Percentiles rank a stretch among this genome's conserved stretches.
Conservation (phyloP, 2,888 invertebrate genomes). For the Adelphocoris suturalis region DNA sequence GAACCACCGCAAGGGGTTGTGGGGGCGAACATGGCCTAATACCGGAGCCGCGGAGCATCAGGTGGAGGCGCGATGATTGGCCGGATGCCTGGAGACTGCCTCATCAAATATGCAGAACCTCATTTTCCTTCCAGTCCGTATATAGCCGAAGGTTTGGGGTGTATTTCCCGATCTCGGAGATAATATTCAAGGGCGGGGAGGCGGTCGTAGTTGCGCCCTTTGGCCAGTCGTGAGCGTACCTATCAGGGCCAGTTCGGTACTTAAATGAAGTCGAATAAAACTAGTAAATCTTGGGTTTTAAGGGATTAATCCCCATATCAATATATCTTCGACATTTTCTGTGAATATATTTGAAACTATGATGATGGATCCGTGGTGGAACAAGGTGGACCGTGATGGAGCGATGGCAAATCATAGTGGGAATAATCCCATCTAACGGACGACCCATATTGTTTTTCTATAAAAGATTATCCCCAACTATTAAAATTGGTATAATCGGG, state of each 20-base stretch:
- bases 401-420: too few relatives aligned
- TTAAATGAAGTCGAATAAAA: neutral
- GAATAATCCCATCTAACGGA: too few relatives aligned
- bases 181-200: neutral
- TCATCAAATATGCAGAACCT: slow-evolving; percentile 31
- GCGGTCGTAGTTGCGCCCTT: neutral
- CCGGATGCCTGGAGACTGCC: slow-evolving; percentile 32
- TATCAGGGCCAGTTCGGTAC: neutral
- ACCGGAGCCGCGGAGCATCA: slow-evolving; percentile 12
- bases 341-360: too few relatives aligned
- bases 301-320: too few relatives aligned
- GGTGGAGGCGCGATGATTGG: slow-evolving; percentile 32
- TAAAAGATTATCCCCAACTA: too few relatives aligned
- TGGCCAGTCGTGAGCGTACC: neutral
- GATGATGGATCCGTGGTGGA: too few relatives aligned
- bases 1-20: neutral
- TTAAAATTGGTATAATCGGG: too few relatives aligned
- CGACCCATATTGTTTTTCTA: too few relatives aligned
- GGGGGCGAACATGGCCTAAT: slow-evolving; percentile 31
- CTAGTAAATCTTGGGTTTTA: too few relatives aligned
- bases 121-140: slow-evolving; percentile 17
- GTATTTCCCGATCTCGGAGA: slow-evolving; percentile 4
- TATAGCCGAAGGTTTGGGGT: neutral
- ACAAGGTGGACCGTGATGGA: too few relatives aligned
- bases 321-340: too few relatives aligned